Conservation (phyloP, 2,888 invertebrate species). For the Imbricaverruca yamaguchii region DNA sequence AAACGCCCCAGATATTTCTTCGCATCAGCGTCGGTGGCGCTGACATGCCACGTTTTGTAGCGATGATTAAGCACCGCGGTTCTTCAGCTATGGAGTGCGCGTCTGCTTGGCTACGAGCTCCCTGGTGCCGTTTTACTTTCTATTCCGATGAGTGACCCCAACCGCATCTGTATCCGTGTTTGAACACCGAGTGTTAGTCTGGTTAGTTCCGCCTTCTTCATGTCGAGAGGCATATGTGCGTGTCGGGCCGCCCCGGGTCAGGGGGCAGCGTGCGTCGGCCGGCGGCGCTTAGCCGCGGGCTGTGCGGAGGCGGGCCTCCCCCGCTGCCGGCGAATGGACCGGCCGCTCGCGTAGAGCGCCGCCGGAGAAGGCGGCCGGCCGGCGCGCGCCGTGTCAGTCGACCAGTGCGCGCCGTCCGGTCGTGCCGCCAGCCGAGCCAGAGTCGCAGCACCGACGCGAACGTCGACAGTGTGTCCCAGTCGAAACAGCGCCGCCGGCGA, state of each 20-base stretch:
- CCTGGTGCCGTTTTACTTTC: not conserved
- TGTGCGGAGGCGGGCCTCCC: conserved; percentile 1
- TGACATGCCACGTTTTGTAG: not conserved
- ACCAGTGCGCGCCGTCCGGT: not conserved
- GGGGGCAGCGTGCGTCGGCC: too few relatives aligned
- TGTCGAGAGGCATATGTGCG: not conserved
- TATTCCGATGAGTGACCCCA: not conserved
- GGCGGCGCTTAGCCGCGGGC: not conserved
- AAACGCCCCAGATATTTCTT: too few relatives aligned
- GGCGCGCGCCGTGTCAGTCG: not conserved
- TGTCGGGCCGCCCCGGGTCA: not conserved
- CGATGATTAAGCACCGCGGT: not conserved
- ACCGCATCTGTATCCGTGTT: too few relatives aligned
- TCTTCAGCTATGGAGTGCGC: not conserved
- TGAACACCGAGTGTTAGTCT: too few relatives aligned
- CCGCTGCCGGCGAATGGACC: conserved; percentile 9
- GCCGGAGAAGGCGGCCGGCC: not conserved
- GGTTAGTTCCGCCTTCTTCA: too few relatives aligned
- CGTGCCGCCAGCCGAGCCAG: not conserved
- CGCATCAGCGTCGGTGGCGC: too few relatives aligned
- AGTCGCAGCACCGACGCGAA: not conserved
- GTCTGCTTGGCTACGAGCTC: not conserved
- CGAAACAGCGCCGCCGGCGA: not conserved
- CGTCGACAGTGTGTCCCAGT: not conserved
- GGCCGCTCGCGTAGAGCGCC: not conserved